A percentile compares a stretch with the other conserved stretches of the same genome.
These are phyloP conservation scores for Tortrix viridana DNA, from an alignment of 2,888 invertebrate genomes.

Conservation along the genomic window DNA sequence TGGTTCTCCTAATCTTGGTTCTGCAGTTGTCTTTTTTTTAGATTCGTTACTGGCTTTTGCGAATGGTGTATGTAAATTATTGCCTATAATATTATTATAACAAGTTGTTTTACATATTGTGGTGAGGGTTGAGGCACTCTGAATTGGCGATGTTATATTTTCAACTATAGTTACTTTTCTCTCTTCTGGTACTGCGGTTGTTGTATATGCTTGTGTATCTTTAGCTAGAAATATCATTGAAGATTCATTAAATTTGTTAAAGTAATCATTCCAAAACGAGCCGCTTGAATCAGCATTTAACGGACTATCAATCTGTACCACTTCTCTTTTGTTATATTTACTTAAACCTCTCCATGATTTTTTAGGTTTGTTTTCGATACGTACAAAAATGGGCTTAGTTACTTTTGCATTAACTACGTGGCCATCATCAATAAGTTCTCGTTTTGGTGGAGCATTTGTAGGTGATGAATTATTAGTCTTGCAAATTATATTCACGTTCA, in stretches of 20 bases:
- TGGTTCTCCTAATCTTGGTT: slow-evolving; percentile 14
- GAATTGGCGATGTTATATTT: no score
- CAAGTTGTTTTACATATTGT: no score
- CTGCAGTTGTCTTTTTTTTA: not conserved
- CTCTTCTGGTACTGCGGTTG: not conserved
- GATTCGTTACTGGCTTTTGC: not conserved
- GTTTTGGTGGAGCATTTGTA: not conserved
- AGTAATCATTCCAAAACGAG: slow-evolving; percentile 55
- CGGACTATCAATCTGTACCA: slow-evolving; percentile 48
- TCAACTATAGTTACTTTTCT: not conserved
- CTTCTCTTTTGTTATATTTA: slow-evolving; percentile 43
- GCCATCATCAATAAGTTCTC: not conserved
- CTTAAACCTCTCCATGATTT: slow-evolving; percentile 32
- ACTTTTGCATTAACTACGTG: not conserved
- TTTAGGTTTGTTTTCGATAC: not conserved
- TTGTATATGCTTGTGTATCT: not conserved
- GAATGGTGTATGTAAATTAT: no score
- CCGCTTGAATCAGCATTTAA: slow-evolving; percentile 53
- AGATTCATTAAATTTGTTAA: slow-evolving; percentile 39
- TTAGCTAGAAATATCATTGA: not conserved
- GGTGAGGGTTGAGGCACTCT: no score
- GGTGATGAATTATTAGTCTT: slow-evolving; percentile 39
- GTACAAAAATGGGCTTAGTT: not conserved
- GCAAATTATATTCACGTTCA: slow-evolving; percentile 69
- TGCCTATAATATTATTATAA: no score